phyloP scores from a whole-genome alignment of 2,888 invertebrate genomes.

The Trachelus tabidus region DNA sequence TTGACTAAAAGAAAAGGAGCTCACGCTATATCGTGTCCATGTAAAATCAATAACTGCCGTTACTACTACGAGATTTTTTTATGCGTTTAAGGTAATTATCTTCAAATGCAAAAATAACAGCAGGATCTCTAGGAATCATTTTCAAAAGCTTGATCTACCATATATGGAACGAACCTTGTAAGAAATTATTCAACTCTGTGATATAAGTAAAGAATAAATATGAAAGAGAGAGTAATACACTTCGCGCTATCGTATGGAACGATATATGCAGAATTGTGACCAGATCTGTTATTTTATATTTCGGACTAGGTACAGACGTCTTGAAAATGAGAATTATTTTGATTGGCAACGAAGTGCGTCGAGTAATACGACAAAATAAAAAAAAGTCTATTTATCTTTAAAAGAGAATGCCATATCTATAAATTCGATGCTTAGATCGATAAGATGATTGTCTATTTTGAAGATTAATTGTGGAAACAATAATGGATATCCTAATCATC shows the following conservation, averaged over 20 bases:
- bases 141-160: background rate
- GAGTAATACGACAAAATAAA: background rate
- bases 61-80: background rate
- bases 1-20: conserved; percentile 16
- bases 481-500: background rate
- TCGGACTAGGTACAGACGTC: background rate
- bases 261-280: conserved; percentile 31
- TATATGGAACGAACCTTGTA: conserved; percentile 9
- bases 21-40: conserved; percentile 28
- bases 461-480: background rate
- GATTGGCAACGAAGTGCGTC: background rate
- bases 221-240: conserved; percentile 23
- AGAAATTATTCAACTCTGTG: conserved; percentile 47
- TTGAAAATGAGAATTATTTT: background rate
- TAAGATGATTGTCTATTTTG: background rate
- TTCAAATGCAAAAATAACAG: background rate
- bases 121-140: background rate
- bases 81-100: background rate
- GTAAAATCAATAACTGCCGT: conserved; percentile 27
- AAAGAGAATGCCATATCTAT: background rate
- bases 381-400: background rate
- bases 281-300: conserved; percentile 43
- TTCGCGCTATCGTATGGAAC: conserved; percentile 31
- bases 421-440: background rate
- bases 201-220: conserved; percentile 41